A percentile compares a stretch with the other conserved stretches of the same genome.
Evolutionary conservation across 2,888 invertebrate genomes (phyloP).

Genomic region (Girardia tigrina): DNA sequence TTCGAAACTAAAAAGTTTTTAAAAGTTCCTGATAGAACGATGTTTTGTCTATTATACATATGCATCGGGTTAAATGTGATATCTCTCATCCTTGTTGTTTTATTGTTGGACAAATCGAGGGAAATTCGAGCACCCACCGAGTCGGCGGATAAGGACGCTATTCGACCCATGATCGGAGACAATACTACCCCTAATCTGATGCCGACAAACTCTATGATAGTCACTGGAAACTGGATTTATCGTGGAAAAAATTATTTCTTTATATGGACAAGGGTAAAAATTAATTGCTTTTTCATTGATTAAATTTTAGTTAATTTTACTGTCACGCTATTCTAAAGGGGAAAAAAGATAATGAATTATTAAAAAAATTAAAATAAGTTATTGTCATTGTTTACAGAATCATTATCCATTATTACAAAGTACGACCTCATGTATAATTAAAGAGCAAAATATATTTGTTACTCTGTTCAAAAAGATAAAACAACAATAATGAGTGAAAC

Average conservation of each 20-base stretch:
- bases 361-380: too few relatives aligned
- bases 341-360: too few relatives aligned
- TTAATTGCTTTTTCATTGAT: too few relatives aligned
- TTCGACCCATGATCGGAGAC: not conserved
- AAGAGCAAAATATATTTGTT: too few relatives aligned
- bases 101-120: not conserved
- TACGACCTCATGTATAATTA: too few relatives aligned
- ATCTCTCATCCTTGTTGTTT: not conserved
- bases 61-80: not conserved
- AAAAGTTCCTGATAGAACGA: not conserved
- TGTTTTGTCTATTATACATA: slow-evolving; percentile 1
- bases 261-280: not conserved
- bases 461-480: too few relatives aligned
- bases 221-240: not conserved
- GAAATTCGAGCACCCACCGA: not conserved
- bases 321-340: too few relatives aligned
- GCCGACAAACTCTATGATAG: not conserved
- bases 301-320: too few relatives aligned
- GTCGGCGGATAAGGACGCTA: not conserved
- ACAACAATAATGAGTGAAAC: too few relatives aligned
- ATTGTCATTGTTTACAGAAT: too few relatives aligned
- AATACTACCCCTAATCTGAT: not conserved
- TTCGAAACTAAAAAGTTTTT: not conserved
- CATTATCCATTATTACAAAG: too few relatives aligned
- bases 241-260: not conserved